Conservation (phyloP, 2,888 invertebrate species). For the Thysanoteuthis rhombus region DNA sequence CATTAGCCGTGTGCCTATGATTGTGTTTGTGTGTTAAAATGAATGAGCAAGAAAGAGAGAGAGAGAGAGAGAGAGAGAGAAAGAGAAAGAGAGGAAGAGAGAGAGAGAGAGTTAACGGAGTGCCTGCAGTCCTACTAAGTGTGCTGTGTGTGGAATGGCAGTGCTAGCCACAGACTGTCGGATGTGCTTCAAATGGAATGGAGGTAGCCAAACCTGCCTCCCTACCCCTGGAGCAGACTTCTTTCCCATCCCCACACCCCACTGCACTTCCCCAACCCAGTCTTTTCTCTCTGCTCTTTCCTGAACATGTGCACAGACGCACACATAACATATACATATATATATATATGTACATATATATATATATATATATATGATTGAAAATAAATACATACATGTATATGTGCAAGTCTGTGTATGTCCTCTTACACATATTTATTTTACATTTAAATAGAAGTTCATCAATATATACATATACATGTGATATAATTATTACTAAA, state of each 20-base stretch:
- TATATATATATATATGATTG: too few species aligned
- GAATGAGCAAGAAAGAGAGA: neutral
- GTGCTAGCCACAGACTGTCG: constrained; percentile 12
- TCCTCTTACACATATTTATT: neutral
- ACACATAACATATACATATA: neutral
- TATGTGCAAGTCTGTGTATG: neutral
- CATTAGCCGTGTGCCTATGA: neutral
- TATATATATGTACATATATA: neutral
- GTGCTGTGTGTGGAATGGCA: neutral
- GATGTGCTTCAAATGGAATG: constrained; percentile 12
- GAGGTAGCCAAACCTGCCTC: constrained; percentile 12
- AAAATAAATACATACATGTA: too few species aligned
- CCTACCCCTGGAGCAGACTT: constrained; percentile 12
- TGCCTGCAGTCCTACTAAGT: constrained; percentile 12
- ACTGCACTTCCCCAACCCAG: neutral
- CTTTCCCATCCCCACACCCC: neutral
- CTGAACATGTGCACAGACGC: neutral
- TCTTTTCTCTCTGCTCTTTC: neutral
- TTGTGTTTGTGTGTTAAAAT: neutral
- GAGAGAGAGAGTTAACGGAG: neutral
- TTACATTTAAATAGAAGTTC: neutral
- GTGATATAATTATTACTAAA: neutral
- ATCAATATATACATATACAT: neutral
- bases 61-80: neutral
- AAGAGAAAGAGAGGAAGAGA: neutral